Conservation (phyloP, 30 jellyfish, hydroid and myxozoan genomes). For the Aurelia sp. region DNA sequence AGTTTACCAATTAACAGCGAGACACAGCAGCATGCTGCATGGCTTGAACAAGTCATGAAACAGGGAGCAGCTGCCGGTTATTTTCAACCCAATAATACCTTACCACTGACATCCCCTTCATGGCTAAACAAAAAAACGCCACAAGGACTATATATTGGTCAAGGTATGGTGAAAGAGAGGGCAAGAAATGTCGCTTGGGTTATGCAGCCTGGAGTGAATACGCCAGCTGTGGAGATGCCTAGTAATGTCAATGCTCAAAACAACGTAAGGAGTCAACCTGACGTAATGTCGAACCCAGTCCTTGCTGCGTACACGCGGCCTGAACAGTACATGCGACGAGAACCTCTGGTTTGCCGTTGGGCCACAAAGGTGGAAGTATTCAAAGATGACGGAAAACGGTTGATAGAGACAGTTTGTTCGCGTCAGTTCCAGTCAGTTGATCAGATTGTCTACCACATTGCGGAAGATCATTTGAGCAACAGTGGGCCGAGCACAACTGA, state of each 20-base stretch:
- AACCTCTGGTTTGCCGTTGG: constrained; percentile 66
- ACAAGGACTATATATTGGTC: constrained; percentile 14
- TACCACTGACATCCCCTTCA: constrained; percentile 45
- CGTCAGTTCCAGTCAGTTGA: constrained; percentile 77
- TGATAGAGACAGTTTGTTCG: constrained; percentile 58
- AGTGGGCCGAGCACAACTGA: constrained; percentile 82
- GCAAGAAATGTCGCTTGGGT: constrained; percentile 43
- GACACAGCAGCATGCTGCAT: constrained; percentile 57
- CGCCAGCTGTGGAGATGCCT: constrained; percentile 32
- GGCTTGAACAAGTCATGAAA: constrained; percentile 60
- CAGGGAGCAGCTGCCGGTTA: constrained; percentile 61
- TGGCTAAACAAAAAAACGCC: constrained; percentile 37
- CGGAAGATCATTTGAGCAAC: constrained; percentile 86
- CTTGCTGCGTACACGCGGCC: constrained; percentile 64
- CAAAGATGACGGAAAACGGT: constrained; percentile 41
- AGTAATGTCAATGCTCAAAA: neutral
- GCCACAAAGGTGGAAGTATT: constrained; percentile 43
- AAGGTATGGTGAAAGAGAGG: constrained; percentile 39
- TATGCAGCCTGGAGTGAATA: constrained; percentile 38
- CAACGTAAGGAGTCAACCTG: constrained; percentile 27
- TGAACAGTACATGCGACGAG: constrained; percentile 65
- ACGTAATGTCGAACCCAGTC: constrained; percentile 41
- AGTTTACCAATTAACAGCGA: constrained; percentile 34
- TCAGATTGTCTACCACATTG: constrained; percentile 87
- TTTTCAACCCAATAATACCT: constrained; percentile 9